Percentiles rank a stretch among this genome's conserved stretches.
Evolutionary conservation across 2,113 vertebrate species (phyloP).

Genomic region (Bathybates hornii): DNA sequence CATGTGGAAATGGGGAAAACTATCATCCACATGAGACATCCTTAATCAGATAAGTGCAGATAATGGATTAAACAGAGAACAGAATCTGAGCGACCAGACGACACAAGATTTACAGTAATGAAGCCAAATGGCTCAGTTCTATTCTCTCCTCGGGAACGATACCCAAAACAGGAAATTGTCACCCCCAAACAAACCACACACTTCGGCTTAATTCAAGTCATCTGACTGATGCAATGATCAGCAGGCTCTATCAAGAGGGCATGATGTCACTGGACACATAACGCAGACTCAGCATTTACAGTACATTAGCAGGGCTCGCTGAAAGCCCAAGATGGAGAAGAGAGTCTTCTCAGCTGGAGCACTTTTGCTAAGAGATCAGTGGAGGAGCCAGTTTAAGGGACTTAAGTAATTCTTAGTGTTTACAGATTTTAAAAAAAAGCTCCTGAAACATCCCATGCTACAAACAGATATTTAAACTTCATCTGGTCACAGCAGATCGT

Average conservation of each 20-base stretch:
- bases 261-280: constrained; percentile 5
- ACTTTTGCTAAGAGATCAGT: not conserved
- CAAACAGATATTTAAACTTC: not conserved
- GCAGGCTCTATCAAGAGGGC: not conserved
- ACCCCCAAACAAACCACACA: not conserved
- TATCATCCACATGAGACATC: not conserved
- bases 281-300: constrained; percentile 17
- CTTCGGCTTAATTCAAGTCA: not conserved
- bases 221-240: not conserved
- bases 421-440: not conserved
- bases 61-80: not conserved
- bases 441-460: not conserved
- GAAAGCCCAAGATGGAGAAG: constrained; percentile 4
- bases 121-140: not conserved
- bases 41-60: not conserved
- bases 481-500: not conserved
- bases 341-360: not conserved
- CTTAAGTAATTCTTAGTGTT: not conserved
- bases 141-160: not conserved
- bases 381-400: not conserved
- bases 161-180: not conserved
- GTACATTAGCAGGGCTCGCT: constrained; percentile 1
- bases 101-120: not conserved
- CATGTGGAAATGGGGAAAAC: not conserved
- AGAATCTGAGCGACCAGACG: not conserved